Evolutionary conservation across 2,113 vertebrate genomes (phyloP).

Genomic region (Notechis scutatus): DNA sequence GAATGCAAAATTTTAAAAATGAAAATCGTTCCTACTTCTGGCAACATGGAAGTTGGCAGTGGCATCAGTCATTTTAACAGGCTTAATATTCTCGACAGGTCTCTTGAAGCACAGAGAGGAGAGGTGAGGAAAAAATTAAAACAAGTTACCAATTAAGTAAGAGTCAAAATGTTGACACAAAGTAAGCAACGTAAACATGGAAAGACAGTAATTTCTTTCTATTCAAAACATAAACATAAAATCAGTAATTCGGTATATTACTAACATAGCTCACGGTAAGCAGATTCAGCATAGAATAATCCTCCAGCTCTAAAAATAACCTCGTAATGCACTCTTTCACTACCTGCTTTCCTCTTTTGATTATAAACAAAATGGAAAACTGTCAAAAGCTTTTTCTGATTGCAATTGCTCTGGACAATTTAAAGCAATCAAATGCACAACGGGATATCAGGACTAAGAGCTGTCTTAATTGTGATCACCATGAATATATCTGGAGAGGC

Average conservation of each 20-base stretch:
- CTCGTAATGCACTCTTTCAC: not conserved
- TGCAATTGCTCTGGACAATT: not conserved
- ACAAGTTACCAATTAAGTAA: not conserved
- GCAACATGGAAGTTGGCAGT: not conserved
- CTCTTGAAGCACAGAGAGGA: not conserved
- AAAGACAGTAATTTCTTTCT: not conserved
- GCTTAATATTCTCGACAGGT: not conserved
- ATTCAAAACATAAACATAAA: not conserved
- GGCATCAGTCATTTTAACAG: not conserved
- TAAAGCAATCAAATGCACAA: not conserved
- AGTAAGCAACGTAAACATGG: not conserved
- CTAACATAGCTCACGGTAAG: not conserved
- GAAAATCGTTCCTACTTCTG: not conserved
- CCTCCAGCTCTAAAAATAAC: not conserved
- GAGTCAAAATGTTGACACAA: not conserved
- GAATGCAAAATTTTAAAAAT: not conserved
- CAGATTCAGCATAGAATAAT: not conserved
- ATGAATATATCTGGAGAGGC: not conserved
- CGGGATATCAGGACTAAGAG: not conserved
- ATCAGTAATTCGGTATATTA: not conserved
- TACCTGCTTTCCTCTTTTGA: not conserved
- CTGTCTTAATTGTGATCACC: not conserved
- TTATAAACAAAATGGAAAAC: not conserved
- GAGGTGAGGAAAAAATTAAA: not conserved
- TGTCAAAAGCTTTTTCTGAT: not conserved